These are phyloP conservation scores for Drosophila tani DNA, from an alignment of 1,140 invertebrate genomes.

Conservation along the genomic window DNA sequence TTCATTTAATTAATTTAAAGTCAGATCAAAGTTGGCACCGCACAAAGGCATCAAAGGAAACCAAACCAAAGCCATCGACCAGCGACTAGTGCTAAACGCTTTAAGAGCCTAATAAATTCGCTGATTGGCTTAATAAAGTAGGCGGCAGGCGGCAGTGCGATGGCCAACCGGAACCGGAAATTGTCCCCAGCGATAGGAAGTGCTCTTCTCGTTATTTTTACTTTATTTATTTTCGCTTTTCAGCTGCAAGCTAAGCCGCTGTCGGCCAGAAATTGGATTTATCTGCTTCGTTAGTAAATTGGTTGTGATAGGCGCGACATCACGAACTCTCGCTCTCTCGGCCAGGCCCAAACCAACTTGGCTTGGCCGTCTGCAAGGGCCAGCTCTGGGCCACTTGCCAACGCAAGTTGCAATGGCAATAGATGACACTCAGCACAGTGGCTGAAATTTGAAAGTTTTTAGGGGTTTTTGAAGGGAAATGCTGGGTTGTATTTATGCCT, in stretches of 20 bases:
- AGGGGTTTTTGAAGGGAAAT: not conserved
- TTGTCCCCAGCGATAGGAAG: slow-evolving; percentile 62
- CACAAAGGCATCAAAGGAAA: slow-evolving; percentile 38
- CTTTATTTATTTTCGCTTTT: slow-evolving; percentile 35
- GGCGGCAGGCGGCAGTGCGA: slow-evolving; percentile 25
- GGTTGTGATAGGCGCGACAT: slow-evolving; percentile 81
- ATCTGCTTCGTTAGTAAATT: slow-evolving; percentile 84
- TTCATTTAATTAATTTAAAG: slow-evolving; percentile 61
- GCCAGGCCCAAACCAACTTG: slow-evolving; percentile 32
- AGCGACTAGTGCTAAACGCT: slow-evolving; percentile 44
- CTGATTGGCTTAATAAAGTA: slow-evolving; percentile 71
- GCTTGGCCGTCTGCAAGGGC: slow-evolving; percentile 25
- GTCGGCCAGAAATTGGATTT: slow-evolving; percentile 80
- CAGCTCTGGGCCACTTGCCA: slow-evolving; percentile 59
- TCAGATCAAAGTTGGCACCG: slow-evolving; percentile 34
- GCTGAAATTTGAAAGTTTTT: not conserved
- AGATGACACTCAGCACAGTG: slow-evolving; percentile 33
- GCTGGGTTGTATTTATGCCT: not conserved
- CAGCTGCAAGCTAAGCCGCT: slow-evolving; percentile 48
- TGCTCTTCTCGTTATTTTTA: slow-evolving; percentile 29
- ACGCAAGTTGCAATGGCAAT: slow-evolving; percentile 55
- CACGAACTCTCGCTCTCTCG: slow-evolving; percentile 40
- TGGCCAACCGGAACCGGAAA: slow-evolving; percentile 74
- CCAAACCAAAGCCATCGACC: slow-evolving; percentile 7
- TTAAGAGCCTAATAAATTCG: slow-evolving; percentile 63